Percentiles rank a stretch among this genome's conserved stretches.
Evolutionary conservation across 2,888 invertebrate genomes (phyloP).

Genomic region (Teleiodes luculella): DNA sequence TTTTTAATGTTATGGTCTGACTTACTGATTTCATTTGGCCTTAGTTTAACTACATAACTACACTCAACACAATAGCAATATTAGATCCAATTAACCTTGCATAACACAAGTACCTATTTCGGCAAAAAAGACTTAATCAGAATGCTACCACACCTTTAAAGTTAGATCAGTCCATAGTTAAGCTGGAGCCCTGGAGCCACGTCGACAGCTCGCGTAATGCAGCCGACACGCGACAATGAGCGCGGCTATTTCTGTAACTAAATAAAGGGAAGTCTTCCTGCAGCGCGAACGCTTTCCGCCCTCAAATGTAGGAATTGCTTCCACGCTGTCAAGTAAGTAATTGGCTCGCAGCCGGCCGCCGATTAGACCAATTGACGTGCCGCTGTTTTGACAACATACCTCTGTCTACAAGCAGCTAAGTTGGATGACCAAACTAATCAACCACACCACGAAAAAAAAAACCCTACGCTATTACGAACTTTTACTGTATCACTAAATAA

Average conservation of each 20-base stretch:
- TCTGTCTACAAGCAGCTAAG: slow-evolving; percentile 24
- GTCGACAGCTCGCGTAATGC: slow-evolving; percentile 12
- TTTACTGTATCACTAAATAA: too few species aligned
- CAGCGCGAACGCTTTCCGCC: slow-evolving; percentile 60
- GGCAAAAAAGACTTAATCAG: too few species aligned
- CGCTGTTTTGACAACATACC: slow-evolving; percentile 74
- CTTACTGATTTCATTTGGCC: too few species aligned
- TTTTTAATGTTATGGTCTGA: too few species aligned
- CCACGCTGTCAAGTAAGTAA: slow-evolving; percentile 76
- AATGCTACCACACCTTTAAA: background rate
- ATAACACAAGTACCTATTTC: background rate
- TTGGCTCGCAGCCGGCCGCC: slow-evolving; percentile 71
- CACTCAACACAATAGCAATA: too few species aligned
- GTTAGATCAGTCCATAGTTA: background rate
- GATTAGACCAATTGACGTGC: slow-evolving; percentile 74
- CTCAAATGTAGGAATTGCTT: slow-evolving; percentile 77
- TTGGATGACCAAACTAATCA: too few species aligned
- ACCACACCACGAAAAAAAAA: background rate
- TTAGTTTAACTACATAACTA: too few species aligned
- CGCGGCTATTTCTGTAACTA: slow-evolving; percentile 56
- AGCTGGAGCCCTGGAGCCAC: background rate
- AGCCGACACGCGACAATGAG: slow-evolving; percentile 36
- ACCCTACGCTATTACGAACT: too few species aligned
- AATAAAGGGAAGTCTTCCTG: slow-evolving; percentile 75
- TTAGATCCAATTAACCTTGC: too few species aligned